Percentiles rank a stretch among this genome's conserved stretches.
Conservation (phyloP, 53 echinoderm and acorn worm genomes). For the Actinopyga echinites region DNA sequence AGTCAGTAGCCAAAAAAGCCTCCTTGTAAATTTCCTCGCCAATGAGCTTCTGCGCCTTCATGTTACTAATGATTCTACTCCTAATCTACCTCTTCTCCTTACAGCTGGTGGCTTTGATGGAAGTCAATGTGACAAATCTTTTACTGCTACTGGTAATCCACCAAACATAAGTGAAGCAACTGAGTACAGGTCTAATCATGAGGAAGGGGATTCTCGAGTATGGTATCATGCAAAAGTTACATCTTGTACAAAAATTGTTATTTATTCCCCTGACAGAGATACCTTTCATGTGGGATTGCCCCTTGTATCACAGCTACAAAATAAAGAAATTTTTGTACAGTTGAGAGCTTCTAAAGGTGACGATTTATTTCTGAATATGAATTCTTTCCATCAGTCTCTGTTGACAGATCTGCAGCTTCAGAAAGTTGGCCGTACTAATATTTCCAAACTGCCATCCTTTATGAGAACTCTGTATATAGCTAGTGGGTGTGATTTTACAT, state of each 20-base stretch:
- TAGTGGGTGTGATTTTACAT: not conserved
- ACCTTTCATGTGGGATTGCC: constrained; percentile 18
- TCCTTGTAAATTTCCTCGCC: not conserved
- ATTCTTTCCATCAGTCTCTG: not conserved
- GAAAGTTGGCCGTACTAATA: not conserved
- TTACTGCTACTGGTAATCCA: not conserved
- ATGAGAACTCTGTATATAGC: not conserved
- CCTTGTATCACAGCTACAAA: not conserved
- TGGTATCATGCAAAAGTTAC: constrained; percentile 12
- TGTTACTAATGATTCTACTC: too few species aligned
- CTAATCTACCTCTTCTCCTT: not conserved
- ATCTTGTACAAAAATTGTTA: not conserved
- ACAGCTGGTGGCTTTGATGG: constrained; percentile 16
- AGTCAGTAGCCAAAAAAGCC: not conserved
- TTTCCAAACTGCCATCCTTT: not conserved
- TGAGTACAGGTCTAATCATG: not conserved
- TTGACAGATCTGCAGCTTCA: not conserved
- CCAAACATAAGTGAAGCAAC: too few species aligned
- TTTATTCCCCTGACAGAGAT: constrained; percentile 29
- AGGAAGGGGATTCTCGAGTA: constrained; percentile 32
- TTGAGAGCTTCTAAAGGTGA: not conserved
- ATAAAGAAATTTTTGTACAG: constrained; percentile 5
- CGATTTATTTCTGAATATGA: not conserved
- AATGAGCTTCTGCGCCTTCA: not conserved
- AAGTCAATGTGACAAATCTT: not conserved